Percentiles rank a stretch among this genome's conserved stretches.
phyloP scores from a whole-genome alignment of 2,888 invertebrate genomes.

The Rhagonycha lutea region DNA sequence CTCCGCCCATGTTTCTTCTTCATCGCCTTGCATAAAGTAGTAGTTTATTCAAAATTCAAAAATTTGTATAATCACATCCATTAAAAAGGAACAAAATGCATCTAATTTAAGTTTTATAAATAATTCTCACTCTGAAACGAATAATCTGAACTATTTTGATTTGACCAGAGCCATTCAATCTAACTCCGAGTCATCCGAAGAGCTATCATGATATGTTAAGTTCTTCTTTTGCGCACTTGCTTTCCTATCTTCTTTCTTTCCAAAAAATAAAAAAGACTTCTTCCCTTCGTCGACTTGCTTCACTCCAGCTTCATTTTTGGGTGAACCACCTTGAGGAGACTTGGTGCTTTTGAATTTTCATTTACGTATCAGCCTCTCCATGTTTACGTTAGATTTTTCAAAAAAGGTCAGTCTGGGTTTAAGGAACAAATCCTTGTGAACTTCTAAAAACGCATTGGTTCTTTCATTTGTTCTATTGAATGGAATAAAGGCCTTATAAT shows the following conservation, averaged over 20 bases:
- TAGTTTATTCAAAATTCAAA: no score
- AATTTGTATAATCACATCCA: no score
- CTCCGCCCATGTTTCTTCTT: constrained; percentile 98
- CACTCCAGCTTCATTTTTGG: not conserved
- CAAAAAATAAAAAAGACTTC: not conserved
- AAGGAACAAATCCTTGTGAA: not conserved
- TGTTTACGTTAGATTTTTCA: not conserved
- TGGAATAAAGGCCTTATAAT: not conserved
- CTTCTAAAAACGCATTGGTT: not conserved
- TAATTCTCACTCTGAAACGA: no score
- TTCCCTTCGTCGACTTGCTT: no score
- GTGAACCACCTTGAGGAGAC: not conserved
- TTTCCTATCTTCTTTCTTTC: not conserved
- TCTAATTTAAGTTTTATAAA: no score
- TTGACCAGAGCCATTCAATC: no score
- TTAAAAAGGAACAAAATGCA: no score
- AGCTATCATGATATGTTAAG: not conserved
- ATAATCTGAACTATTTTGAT: no score
- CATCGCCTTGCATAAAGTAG: constrained; percentile 94
- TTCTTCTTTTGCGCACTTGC: not conserved
- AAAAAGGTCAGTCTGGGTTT: not conserved
- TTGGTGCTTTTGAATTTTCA: not conserved
- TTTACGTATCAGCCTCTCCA: not conserved
- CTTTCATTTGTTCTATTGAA: not conserved
- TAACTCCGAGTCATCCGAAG: no score